Evolutionary conservation across 2,113 vertebrate genomes (phyloP).

Genomic region (Glaucidium brasilianum): DNA sequence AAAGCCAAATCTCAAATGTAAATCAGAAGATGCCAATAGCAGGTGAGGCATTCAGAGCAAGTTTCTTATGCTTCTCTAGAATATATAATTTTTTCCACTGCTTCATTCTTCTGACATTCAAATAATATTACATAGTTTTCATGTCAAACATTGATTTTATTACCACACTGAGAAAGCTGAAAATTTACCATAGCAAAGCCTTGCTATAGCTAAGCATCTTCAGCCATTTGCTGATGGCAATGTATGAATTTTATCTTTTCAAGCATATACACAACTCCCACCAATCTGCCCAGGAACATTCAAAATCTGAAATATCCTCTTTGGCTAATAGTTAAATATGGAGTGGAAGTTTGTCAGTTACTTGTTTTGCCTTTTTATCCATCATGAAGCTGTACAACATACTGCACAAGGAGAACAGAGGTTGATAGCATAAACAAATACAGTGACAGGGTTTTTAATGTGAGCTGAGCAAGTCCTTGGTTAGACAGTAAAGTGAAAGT

Average conservation of each 20-base stretch:
- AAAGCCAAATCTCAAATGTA: neutral
- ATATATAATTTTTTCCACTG: neutral
- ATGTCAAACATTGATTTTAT: neutral
- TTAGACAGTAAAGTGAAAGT: neutral
- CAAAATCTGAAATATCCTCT: rapidly evolving
- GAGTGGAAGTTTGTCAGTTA: neutral
- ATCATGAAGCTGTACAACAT: neutral
- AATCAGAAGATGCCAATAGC: neutral
- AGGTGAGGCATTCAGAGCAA: neutral
- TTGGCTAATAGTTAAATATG: no score
- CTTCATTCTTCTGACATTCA: neutral
- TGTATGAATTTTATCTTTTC: neutral
- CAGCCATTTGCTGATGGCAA: neutral
- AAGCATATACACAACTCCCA: neutral
- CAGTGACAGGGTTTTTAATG: neutral
- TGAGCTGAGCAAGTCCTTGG: neutral
- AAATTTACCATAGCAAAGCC: no score
- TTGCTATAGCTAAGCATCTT: neutral
- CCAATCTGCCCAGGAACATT: neutral
- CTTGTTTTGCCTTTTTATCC: neutral
- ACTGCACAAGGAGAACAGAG: neutral
- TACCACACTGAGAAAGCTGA: neutral
- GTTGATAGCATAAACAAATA: neutral
- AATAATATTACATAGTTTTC: neutral
- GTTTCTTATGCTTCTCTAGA: neutral